Conservation (phyloP, 2,888 invertebrate genomes). For the Xylophagus ater region DNA sequence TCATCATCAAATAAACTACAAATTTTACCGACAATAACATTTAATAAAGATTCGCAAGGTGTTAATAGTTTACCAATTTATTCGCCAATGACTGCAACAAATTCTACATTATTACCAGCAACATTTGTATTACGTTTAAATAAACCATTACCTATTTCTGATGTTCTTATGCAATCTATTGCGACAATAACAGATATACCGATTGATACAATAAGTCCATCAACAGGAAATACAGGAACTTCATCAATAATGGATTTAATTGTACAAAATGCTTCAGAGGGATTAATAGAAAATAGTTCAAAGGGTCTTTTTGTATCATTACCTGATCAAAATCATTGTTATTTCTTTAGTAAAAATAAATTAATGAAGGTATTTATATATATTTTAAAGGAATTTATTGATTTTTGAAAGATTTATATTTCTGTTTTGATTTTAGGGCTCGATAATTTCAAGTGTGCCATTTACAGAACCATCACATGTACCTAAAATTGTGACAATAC, state of each 20-base stretch:
- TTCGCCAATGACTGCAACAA: slow-evolving; percentile 65
- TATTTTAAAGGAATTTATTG: too few species aligned
- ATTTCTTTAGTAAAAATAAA: slow-evolving; percentile 77
- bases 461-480: slow-evolving; percentile 92
- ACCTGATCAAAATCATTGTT: slow-evolving; percentile 89
- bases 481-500: slow-evolving; percentile 68
- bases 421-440: slow-evolving; percentile 24
- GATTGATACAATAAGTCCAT: slow-evolving; percentile 34
- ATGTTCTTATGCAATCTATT: slow-evolving; percentile 56
- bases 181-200: slow-evolving; percentile 45
- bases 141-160: slow-evolving; percentile 76
- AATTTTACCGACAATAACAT: slow-evolving; percentile 31
- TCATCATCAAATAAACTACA: slow-evolving; percentile 61
- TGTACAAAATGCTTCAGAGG: slow-evolving; percentile 65
- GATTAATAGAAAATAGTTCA: slow-evolving; percentile 58
- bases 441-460: slow-evolving; percentile 54
- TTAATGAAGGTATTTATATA: slow-evolving; percentile 64
- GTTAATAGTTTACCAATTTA: slow-evolving; percentile 54
- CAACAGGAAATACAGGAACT: slow-evolving; percentile 25
- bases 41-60: slow-evolving; percentile 27
- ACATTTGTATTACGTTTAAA: slow-evolving; percentile 73
- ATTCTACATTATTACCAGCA: slow-evolving; percentile 83
- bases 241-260: slow-evolving; percentile 48
- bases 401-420: too few species aligned
- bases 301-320: slow-evolving; percentile 80